Evolutionary conservation across 2,797 vertebrate genomes (phyloP), one percentile per base, ranked within the genome.

Genomic region (Rhabdomys pumilio): DNA sequence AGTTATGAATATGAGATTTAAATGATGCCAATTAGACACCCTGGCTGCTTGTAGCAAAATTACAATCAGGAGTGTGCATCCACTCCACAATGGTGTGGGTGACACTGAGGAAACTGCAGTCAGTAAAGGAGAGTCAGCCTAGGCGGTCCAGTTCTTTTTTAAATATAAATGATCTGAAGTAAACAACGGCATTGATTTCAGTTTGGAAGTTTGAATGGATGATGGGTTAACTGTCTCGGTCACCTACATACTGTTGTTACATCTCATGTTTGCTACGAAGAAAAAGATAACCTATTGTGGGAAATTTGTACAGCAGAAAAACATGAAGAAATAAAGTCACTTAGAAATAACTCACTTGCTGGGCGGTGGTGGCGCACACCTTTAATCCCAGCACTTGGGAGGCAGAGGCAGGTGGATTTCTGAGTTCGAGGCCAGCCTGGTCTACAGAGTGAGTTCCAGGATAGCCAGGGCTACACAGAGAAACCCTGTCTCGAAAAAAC

Each of bases 1-100:
- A 87, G 57, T 77, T 38, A 26, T 91, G 76, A 38, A n/a, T 89
- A 29, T 91, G 77, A 86, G 81, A 81, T 93, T 90, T 93, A 82
- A 93, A 65, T 3, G 63, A 53, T 79, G 31, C 20, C 88, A 53
- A 84, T 69, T 20, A 77, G 83, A 44, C 31, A 59, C 0, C 89
- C 73, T 93, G 93, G 61, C 31, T 88, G 3, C 79, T 84, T 84
- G 73, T 95, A 67, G 73, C 73, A 5, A n/a, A 93, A 89, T 41
- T 93, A 57, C 38, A 75, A 59, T 77, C 3, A 19, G 11, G 14
- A 85, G 29, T 55, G 29, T 50, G 34, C 0, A 34, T 31, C 55
- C 73, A 4, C 38, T 90, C 72, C 15, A 34, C 79, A 19, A 57
- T 47, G 67, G 13, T n/a, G 3, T 73, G 10, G 19, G 44, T 79